Conservation (phyloP, 2,113 vertebrate genomes). For the Accipiter cooperii region DNA sequence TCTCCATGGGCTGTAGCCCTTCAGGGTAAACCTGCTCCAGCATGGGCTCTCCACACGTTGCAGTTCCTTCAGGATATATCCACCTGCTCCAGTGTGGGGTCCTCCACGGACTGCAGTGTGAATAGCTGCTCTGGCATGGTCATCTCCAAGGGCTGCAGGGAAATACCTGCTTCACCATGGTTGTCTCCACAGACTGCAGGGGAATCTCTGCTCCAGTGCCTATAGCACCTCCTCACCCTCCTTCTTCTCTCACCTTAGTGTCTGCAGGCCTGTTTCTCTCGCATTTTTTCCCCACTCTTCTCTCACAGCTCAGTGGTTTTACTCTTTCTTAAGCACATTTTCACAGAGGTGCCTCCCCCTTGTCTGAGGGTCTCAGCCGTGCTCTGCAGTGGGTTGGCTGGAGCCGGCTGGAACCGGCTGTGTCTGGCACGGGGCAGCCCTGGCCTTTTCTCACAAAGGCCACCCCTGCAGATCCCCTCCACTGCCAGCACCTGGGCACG, state of each 20-base stretch:
- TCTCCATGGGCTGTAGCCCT: not conserved
- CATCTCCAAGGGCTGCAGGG: not conserved
- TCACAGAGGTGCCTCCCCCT: not conserved
- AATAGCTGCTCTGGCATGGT: not conserved
- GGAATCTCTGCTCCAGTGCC: not conserved
- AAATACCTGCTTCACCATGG: not conserved
- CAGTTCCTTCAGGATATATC: not conserved
- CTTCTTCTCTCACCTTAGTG: not conserved
- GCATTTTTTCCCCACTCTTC: not conserved
- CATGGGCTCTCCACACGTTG: not conserved
- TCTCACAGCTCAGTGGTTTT: not conserved
- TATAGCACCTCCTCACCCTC: not conserved
- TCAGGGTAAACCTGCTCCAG: not conserved
- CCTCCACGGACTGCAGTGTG: not conserved
- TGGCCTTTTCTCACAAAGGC: not conserved
- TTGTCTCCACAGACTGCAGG: not conserved
- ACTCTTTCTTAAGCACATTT: not conserved
- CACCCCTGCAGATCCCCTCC: not conserved
- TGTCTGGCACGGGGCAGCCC: not conserved
- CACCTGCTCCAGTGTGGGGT: not conserved
- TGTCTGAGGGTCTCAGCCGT: not conserved
- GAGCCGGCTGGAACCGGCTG: not conserved
- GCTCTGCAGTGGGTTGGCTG: rapidly evolving
- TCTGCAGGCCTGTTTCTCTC: not conserved
- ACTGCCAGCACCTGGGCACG: not conserved